Evolutionary conservation across 2,888 invertebrate species (phyloP).

Genomic region (Dynastes tityus): DNA sequence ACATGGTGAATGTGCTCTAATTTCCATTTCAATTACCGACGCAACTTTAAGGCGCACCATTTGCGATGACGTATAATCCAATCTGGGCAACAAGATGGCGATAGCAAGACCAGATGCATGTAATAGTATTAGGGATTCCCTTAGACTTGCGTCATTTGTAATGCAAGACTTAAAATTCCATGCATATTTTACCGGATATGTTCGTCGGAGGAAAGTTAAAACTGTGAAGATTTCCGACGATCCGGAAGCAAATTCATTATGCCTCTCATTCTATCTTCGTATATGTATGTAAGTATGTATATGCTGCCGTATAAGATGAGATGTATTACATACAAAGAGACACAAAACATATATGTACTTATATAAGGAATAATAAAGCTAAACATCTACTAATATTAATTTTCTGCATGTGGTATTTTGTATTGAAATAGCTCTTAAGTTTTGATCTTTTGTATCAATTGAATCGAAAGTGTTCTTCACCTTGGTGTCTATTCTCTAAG

Average conservation of each 20-base stretch:
- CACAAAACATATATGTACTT: too few relatives aligned
- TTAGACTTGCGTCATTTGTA: slow-evolving; percentile 60
- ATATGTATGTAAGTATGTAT: too few relatives aligned
- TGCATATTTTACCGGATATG: slow-evolving; percentile 59
- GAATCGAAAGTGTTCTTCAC: too few relatives aligned
- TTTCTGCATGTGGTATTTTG: too few relatives aligned
- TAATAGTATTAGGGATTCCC: slow-evolving; percentile 58
- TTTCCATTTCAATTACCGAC: slow-evolving; percentile 55
- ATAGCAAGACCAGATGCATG: slow-evolving; percentile 57
- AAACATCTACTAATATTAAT: too few relatives aligned
- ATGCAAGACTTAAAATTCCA: slow-evolving; percentile 61
- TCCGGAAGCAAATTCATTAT: background rate
- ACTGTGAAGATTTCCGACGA: slow-evolving; percentile 52
- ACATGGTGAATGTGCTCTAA: slow-evolving; percentile 52
- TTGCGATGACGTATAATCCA: slow-evolving; percentile 57
- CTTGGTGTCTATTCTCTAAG: too few relatives aligned
- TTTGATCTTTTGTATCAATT: too few relatives aligned
- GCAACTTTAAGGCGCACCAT: slow-evolving; percentile 55
- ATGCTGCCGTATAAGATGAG: too few relatives aligned
- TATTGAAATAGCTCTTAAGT: too few relatives aligned
- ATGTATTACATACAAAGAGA: too few relatives aligned
- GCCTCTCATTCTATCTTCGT: too few relatives aligned
- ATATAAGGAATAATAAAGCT: too few relatives aligned
- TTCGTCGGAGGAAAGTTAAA: slow-evolving; percentile 54
- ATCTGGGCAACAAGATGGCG: slow-evolving; percentile 55